Conservation (phyloP, 2,797 vertebrate species). For the Manis crassicaudata region DNA sequence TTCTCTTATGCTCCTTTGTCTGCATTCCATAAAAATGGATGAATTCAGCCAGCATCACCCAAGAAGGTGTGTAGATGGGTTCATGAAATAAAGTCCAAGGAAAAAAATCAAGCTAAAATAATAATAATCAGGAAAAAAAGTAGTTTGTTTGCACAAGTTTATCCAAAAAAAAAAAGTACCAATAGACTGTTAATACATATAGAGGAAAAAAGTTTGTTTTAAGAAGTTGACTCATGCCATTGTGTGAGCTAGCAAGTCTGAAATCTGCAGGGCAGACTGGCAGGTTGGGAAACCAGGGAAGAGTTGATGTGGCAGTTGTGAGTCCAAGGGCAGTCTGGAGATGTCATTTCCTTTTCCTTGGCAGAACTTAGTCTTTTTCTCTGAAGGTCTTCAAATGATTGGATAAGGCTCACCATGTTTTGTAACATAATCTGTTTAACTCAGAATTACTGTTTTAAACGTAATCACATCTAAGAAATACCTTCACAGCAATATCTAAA, state of each 20-base stretch:
- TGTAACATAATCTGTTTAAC: not conserved
- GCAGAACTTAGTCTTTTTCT: not conserved
- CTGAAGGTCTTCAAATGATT: not conserved
- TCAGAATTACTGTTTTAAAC: constrained; percentile 21
- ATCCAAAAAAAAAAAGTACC: not conserved
- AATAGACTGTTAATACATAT: not conserved
- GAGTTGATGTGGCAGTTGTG: not conserved
- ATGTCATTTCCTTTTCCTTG: not conserved
- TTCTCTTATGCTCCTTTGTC: not conserved
- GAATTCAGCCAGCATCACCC: not conserved
- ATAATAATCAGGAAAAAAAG: not conserved
- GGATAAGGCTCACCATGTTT: not conserved
- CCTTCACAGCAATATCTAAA: not conserved
- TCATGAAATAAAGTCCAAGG: not conserved
- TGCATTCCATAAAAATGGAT: constrained; percentile 47
- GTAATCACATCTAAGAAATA: constrained; percentile 1
- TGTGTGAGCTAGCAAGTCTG: not conserved
- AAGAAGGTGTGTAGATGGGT: not conserved
- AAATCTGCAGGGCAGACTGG: not conserved
- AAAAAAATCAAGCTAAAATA: not conserved
- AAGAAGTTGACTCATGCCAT: not conserved
- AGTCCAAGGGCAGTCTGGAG: not conserved
- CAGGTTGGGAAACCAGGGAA: not conserved
- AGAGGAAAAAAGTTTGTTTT: not conserved
- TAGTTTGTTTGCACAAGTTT: not conserved